Evolutionary conservation across 2,888 invertebrate genomes (phyloP).

Genomic region (Yponomeuta cagnagella): DNA sequence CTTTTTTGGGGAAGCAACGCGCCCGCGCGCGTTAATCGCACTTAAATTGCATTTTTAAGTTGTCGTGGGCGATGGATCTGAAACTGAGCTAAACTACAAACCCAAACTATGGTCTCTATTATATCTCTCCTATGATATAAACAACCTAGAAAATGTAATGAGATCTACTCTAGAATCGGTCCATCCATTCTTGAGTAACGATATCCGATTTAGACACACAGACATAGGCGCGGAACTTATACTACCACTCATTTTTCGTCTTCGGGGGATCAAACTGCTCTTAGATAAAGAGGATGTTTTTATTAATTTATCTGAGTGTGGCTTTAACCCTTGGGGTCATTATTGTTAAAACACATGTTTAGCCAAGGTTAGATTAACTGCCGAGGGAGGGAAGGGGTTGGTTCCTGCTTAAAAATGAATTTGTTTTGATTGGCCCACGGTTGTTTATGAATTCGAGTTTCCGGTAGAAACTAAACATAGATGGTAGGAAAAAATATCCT

Average conservation of each 20-base stretch:
- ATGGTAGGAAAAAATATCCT: background rate
- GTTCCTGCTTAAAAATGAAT: slow-evolving; percentile 59
- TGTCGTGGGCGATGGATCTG: no score
- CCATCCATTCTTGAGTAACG: no score
- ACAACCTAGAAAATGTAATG: no score
- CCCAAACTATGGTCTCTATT: no score
- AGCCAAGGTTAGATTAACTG: slow-evolving; percentile 51
- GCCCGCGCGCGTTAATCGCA: no score
- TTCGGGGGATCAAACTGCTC: slow-evolving; percentile 42
- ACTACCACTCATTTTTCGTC: background rate
- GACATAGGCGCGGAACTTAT: no score
- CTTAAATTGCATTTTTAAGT: no score
- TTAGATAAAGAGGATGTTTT: slow-evolving; percentile 54
- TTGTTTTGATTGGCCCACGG: slow-evolving; percentile 60
- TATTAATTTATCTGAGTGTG: slow-evolving; percentile 70
- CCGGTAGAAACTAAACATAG: slow-evolving; percentile 34
- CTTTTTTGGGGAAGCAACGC: no score
- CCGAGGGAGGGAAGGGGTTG: slow-evolving; percentile 41
- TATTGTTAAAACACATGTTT: slow-evolving; percentile 57
- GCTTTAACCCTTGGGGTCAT: slow-evolving; percentile 46
- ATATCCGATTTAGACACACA: no score
- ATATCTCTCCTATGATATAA: no score
- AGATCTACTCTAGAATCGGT: no score
- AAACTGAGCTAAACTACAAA: no score
- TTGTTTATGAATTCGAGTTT: slow-evolving; percentile 44